A percentile compares a stretch with the other conserved stretches of the same genome.
These are phyloP conservation scores for Bothrops jararaca DNA, from an alignment of 2,113 vertebrate genomes.

Conservation along the genomic window DNA sequence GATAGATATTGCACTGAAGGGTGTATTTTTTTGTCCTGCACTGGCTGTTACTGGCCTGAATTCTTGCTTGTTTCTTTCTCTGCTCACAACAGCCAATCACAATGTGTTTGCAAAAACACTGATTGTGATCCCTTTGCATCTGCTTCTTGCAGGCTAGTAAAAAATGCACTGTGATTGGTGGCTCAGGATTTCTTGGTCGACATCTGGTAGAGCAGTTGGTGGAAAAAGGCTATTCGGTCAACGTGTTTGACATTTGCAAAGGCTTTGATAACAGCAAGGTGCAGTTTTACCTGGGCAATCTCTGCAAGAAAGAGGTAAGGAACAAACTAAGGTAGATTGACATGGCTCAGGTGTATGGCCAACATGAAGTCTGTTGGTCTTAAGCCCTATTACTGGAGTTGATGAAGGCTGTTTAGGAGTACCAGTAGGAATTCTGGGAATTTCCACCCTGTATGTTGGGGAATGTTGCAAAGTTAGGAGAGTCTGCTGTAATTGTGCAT, in stretches of 20 bases:
- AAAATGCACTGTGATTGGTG: slow-evolving; percentile 87
- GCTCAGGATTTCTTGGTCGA: slow-evolving; percentile 89
- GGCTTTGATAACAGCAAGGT: slow-evolving; percentile 76
- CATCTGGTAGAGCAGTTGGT: slow-evolving; percentile 90
- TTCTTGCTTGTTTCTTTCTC: neutral
- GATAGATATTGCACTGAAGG: too few relatives aligned
- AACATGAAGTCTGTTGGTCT: neutral
- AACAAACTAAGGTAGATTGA: neutral
- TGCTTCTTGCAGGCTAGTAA: slow-evolving; percentile 72
- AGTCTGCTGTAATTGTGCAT: neutral
- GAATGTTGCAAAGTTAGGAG: neutral
- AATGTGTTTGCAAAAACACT: neutral
- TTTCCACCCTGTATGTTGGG: neutral
- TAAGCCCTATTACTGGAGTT: neutral
- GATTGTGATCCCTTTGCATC: neutral
- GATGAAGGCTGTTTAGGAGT: neutral
- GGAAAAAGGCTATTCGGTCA: slow-evolving; percentile 80
- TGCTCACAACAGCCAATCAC: neutral
- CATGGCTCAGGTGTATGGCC: neutral
- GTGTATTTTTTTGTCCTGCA: neutral
- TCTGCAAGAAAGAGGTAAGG: slow-evolving; percentile 85
- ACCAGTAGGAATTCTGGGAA: neutral
- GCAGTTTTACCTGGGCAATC: slow-evolving; percentile 87
- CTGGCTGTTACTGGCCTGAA: neutral
- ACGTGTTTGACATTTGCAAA: slow-evolving; percentile 89